Evolutionary conservation across 2,113 vertebrate genomes (phyloP).

Genomic region (Hystrix brachyura): DNA sequence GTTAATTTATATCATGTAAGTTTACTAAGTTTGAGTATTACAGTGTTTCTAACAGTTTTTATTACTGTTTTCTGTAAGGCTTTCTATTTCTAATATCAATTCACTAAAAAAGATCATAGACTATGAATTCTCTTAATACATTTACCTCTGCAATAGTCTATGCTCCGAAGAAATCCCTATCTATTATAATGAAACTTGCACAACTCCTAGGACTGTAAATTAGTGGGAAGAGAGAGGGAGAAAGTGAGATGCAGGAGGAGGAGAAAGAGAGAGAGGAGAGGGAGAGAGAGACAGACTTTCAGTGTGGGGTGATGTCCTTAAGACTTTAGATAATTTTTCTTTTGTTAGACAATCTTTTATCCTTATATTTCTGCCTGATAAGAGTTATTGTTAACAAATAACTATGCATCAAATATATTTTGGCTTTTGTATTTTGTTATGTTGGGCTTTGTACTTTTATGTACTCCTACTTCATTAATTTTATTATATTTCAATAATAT

Average conservation of each 20-base stretch:
- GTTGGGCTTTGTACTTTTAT: slow-evolving; percentile 72
- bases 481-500: slow-evolving; percentile 67
- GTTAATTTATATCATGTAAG: not conserved
- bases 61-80: not conserved
- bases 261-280: not conserved
- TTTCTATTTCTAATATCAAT: not conserved
- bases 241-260: rapidly evolving
- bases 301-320: not conserved
- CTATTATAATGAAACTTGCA: not conserved
- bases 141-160: not conserved
- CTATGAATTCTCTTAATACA: not conserved
- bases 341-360: not conserved
- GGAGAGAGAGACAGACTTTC: not conserved
- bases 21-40: not conserved
- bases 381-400: not conserved
- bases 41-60: not conserved
- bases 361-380: not conserved
- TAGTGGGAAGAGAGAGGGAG: not conserved
- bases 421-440: slow-evolving; percentile 64
- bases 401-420: slow-evolving; percentile 37
- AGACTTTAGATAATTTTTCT: not conserved
- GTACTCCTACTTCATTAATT: slow-evolving; percentile 74
- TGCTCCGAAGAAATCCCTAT: not conserved
- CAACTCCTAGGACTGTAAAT: not conserved
- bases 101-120: not conserved